Evolutionary conservation across 1,140 invertebrate species (phyloP).

Genomic region (Drosophila littoralis): DNA sequence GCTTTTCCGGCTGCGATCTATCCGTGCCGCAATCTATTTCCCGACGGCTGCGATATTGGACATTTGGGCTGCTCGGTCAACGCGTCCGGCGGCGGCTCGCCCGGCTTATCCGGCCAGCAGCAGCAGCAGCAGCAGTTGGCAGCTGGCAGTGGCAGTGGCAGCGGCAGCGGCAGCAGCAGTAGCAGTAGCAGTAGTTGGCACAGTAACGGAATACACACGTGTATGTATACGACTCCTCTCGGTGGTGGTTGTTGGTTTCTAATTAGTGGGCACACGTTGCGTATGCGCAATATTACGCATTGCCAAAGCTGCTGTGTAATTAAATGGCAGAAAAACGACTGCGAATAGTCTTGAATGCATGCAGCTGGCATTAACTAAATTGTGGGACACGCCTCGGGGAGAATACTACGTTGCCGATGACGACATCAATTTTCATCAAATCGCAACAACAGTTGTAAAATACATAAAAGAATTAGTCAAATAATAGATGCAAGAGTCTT

Average conservation of each 20-base stretch:
- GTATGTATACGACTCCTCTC: constrained; percentile 56
- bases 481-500: constrained; percentile 48
- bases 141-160: constrained; percentile 9
- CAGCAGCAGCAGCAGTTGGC: constrained; percentile 17
- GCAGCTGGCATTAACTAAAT: constrained; percentile 48
- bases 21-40: constrained; percentile 80
- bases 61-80: constrained; percentile 52
- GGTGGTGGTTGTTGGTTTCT: constrained; percentile 45
- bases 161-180: constrained; percentile 1
- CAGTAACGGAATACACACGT: constrained; percentile 50
- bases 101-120: constrained; percentile 21
- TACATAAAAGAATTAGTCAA: constrained; percentile 51
- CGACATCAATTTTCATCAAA: constrained; percentile 67
- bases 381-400: constrained; percentile 43
- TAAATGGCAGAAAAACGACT: constrained; percentile 9
- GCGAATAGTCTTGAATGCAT: constrained; percentile 11
- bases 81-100: not conserved
- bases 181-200: constrained; percentile 32
- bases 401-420: constrained; percentile 55
- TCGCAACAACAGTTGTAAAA: constrained; percentile 30
- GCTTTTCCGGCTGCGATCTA: constrained; percentile 64
- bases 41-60: constrained; percentile 77
- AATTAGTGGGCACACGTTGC: constrained; percentile 51
- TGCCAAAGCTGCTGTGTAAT: constrained; percentile 47
- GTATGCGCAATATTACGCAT: constrained; percentile 71